phyloP scores from a whole-genome alignment of 2,113 vertebrate genomes.

The Brachirus orientalis region DNA sequence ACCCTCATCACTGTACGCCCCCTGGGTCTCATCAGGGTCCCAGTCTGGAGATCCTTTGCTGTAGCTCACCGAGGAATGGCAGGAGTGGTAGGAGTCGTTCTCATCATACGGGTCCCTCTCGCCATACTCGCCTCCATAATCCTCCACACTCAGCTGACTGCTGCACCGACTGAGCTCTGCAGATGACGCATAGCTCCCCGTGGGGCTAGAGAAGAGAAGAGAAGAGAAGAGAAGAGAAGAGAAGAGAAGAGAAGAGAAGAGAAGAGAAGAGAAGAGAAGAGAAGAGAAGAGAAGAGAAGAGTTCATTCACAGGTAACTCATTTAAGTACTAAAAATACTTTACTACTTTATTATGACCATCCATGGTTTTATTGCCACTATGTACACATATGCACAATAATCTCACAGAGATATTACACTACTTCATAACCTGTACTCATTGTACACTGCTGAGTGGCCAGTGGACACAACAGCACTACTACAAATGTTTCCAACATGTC shows the following conservation, averaged over 20 bases:
- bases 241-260: not conserved
- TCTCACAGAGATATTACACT: slow-evolving; percentile 22
- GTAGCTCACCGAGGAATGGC: slow-evolving; percentile 96
- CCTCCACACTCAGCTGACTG: slow-evolving; percentile 95
- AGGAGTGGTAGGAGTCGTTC: slow-evolving; percentile 96
- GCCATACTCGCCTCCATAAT: slow-evolving; percentile 85
- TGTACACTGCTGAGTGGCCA: not conserved
- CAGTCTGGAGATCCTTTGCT: slow-evolving; percentile 92
- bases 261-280: not conserved
- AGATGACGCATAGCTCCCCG: slow-evolving; percentile 92
- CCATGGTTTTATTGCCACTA: slow-evolving; percentile 7
- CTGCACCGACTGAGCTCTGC: slow-evolving; percentile 95
- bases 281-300: too few relatives aligned
- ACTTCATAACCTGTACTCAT: slow-evolving; percentile 4
- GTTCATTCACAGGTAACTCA: too few relatives aligned
- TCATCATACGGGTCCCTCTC: slow-evolving; percentile 93
- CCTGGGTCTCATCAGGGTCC: slow-evolving; percentile 90
- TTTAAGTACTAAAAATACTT: not conserved
- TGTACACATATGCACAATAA: slow-evolving; percentile 8
- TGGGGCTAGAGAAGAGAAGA: slow-evolving; percentile 83
- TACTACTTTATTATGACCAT: not conserved
- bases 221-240: slow-evolving; percentile 1
- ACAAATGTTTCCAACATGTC: slow-evolving; percentile 50
- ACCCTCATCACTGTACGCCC: slow-evolving; percentile 87
- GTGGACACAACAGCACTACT: slow-evolving; percentile 6